Evolutionary conservation across 1,140 invertebrate species (phyloP), one percentile per base, ranked within the genome.

Genomic region (Drosophila tropicalis): DNA sequence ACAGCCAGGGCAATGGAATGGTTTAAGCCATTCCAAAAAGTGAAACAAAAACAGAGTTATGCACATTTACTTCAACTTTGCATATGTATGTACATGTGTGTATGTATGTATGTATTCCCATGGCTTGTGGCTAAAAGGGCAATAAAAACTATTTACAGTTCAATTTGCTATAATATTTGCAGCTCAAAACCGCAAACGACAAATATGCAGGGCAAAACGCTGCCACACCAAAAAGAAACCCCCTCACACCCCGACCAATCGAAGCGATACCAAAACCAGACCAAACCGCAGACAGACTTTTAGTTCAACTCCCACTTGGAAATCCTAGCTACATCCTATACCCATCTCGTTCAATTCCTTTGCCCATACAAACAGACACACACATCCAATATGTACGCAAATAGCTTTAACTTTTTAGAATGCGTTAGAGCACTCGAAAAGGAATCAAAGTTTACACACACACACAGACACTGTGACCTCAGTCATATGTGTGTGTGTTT

Each of bases 81-180:
- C 64, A 51, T 71, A 69, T 67, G 15, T 44, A 44, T 39, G 36
- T 39, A 39, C 3, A 3, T 15, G 5, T 41, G 5, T 15, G 12
- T 39, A 13, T 39, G 36, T 17, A 7, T 44, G 15, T 17, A 44
- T 12, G 44, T 51, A 51, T 51, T 51, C 44, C 66, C 68, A 69
- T 67, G 51, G n/a, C 67, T 56, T 79, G 83, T 44, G 83, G 74
- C 73, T 76, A 69, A 69, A 70, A 71, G 72, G 83, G 79, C 83
- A 79, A 86, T 86, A 86, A 86, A 77, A 86, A 86, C 83, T 86
- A 86, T 86, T 86, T 86, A 89, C 83, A 87, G 84, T 86, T 86
- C 83, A 86, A 86, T 86, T 86, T 86, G 84, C 83, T 83, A 86
- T 86, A 87, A 83, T 86, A 86, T 86, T 86, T 86, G 83, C 79